Percentiles rank a stretch among this genome's conserved stretches.
These are phyloP conservation scores for Ciona savignyi DNA, from an alignment of 23 tunicate species.

Conservation along the genomic window DNA sequence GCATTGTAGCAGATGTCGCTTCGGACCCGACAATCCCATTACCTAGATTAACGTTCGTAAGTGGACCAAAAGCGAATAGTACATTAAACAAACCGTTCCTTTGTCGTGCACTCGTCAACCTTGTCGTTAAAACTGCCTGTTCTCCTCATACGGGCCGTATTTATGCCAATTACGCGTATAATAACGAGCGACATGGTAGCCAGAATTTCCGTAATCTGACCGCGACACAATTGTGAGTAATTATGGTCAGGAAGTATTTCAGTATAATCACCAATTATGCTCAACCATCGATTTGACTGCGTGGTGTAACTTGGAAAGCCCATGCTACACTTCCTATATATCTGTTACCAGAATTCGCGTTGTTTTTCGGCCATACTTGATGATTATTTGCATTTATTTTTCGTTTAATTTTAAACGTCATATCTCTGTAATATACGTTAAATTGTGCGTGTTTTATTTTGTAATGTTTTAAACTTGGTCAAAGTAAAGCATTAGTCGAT, in stretches of 20 bases:
- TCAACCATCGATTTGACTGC: neutral
- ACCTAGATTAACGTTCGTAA: neutral
- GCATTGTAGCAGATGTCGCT: neutral
- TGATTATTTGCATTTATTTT: too few relatives aligned
- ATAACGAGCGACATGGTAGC: neutral
- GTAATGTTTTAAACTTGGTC: neutral
- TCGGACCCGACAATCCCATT: neutral
- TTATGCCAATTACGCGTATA: neutral
- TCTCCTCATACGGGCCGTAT: neutral
- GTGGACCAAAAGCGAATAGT: neutral
- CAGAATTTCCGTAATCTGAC: neutral
- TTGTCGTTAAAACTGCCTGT: neutral
- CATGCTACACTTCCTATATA: too few relatives aligned
- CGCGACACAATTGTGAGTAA: neutral
- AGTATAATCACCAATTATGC: conserved; percentile 15
- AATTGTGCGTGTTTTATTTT: too few relatives aligned
- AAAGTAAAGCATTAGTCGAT: too few relatives aligned
- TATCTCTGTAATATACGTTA: too few relatives aligned
- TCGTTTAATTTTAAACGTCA: too few relatives aligned
- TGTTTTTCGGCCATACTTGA: too few relatives aligned
- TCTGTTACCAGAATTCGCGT: too few relatives aligned
- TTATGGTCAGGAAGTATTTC: conserved; percentile 11
- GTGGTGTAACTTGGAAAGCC: too few relatives aligned
- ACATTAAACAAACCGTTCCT: neutral
- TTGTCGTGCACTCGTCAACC: neutral